These are phyloP conservation scores for Trichogramma pretiosum DNA, from an alignment of 1,140 invertebrate genomes.

Conservation along the genomic window DNA sequence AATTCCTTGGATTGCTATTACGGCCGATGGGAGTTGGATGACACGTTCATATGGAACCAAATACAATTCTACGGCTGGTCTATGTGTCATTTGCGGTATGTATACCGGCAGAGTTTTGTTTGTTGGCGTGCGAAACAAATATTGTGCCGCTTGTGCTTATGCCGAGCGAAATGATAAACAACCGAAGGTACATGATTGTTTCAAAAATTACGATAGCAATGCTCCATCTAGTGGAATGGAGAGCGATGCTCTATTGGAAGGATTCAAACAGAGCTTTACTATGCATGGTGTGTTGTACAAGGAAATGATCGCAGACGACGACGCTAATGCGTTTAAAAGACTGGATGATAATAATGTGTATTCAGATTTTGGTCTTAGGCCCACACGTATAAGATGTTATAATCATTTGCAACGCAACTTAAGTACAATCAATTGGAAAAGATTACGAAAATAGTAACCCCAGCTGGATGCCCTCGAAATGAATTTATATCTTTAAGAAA, in stretches of 20 bases:
- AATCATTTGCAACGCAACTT: constrained; percentile 14
- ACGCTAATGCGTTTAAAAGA: constrained; percentile 33
- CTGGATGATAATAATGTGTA: constrained; percentile 12
- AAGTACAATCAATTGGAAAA: constrained; percentile 9
- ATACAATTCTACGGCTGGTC: constrained; percentile 29
- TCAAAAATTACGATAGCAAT: constrained; percentile 23
- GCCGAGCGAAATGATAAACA: not conserved
- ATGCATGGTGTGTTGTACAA: constrained; percentile 35
- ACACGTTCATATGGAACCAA: constrained; percentile 28
- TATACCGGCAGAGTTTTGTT: constrained; percentile 22
- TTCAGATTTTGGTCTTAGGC: not conserved
- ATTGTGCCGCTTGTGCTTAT: constrained; percentile 22
- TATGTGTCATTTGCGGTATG: constrained; percentile 24
- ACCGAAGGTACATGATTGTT: constrained; percentile 24
- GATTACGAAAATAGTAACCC: not conserved
- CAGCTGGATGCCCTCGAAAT: too few relatives aligned
- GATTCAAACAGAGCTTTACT: constrained; percentile 30
- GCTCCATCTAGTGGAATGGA: constrained; percentile 39
- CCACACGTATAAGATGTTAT: constrained; percentile 11
- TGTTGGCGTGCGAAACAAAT: constrained; percentile 27
- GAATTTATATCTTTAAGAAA: too few relatives aligned
- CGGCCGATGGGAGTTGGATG: constrained; percentile 27
- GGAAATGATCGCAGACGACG: constrained; percentile 38
- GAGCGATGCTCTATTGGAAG: constrained; percentile 35
- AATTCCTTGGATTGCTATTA: constrained; percentile 25